Conservation (phyloP, 1,140 invertebrate genomes). For the Euura lappo region DNA sequence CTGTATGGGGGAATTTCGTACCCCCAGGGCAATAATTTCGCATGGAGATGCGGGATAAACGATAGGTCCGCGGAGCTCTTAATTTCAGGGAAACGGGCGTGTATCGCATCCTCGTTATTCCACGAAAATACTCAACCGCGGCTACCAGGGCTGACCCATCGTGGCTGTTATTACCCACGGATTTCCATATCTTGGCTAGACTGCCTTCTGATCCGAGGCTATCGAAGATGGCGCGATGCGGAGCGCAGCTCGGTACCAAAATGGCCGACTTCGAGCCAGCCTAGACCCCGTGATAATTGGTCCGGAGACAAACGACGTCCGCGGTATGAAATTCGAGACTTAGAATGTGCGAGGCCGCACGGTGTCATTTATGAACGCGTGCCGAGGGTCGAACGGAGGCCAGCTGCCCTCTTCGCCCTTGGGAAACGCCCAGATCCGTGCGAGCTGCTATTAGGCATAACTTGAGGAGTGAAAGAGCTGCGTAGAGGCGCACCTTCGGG, state of each 20-base stretch:
- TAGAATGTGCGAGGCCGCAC: no score
- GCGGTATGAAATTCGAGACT: no score
- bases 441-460: neutral
- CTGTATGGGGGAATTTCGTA: neutral
- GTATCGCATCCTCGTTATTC: neutral
- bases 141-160: neutral
- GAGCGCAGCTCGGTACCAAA: neutral
- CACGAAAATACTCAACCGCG: neutral
- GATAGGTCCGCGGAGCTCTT: slow-evolving; percentile 4
- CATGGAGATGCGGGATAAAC: slow-evolving; percentile 3
- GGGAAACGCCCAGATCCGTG: neutral
- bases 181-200: slow-evolving; percentile 7
- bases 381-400: neutral
- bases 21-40: neutral
- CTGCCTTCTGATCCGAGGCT: neutral
- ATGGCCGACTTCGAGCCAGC: neutral
- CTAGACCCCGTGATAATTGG: no score
- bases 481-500: neutral
- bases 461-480: no score
- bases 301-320: no score
- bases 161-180: slow-evolving; percentile 1
- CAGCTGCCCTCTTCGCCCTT: slow-evolving; percentile 3
- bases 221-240: neutral
- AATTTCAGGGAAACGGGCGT: neutral
- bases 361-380: neutral